These are phyloP conservation scores for Capreolus pygargus DNA, from an alignment of 2,113 vertebrate genomes.

Conservation along the genomic window DNA sequence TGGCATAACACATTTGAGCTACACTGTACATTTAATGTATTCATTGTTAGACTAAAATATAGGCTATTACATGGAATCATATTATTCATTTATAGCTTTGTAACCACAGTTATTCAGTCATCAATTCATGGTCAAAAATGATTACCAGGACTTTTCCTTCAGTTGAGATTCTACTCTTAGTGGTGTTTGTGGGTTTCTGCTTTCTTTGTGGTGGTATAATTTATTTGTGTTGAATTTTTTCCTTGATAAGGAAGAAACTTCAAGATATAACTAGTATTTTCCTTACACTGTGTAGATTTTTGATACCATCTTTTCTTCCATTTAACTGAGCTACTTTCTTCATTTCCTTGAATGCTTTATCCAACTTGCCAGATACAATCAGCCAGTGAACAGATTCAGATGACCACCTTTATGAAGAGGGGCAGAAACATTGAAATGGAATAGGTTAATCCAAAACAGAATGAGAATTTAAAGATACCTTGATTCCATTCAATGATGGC, in stretches of 20 bases:
- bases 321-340: background rate
- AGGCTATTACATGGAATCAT: background rate
- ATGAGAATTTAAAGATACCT: background rate
- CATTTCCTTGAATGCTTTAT: background rate
- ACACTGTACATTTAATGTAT: background rate
- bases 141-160: background rate
- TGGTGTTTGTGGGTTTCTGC: background rate
- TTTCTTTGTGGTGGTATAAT: background rate
- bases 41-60: background rate
- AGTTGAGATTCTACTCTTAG: background rate
- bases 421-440: background rate
- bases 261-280: background rate
- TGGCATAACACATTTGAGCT: background rate
- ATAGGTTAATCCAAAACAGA: background rate
- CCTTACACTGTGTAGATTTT: background rate
- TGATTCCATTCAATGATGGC: background rate
- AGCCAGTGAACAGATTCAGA: background rate
- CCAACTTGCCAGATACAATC: background rate
- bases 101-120: background rate
- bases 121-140: background rate
- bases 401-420: background rate
- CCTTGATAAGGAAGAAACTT: background rate
- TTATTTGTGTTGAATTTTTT: background rate
- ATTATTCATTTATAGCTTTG: background rate
- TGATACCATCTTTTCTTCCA: background rate